phyloP scores from a whole-genome alignment of 2,888 invertebrate species.

The Octonoba sinensis region DNA sequence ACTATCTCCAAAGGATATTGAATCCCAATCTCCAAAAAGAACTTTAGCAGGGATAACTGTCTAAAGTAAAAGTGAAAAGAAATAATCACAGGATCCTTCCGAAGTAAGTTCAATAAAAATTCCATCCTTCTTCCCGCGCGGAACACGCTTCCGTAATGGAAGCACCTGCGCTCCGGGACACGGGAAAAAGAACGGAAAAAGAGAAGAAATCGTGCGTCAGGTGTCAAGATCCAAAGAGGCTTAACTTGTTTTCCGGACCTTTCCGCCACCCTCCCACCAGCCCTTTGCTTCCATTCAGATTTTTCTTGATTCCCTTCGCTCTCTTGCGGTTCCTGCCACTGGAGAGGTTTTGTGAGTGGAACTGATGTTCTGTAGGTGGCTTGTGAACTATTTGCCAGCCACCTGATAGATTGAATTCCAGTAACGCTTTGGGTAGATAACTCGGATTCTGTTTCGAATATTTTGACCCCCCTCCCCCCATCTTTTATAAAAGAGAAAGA shows the following conservation, averaged over 20 bases:
- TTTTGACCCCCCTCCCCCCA: too few species aligned
- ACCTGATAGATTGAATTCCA: too few species aligned
- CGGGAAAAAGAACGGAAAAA: slow-evolving; percentile 33
- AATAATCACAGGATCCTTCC: slow-evolving; percentile 55
- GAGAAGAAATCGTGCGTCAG: slow-evolving; percentile 48
- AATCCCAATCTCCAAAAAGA: background rate
- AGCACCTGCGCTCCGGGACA: slow-evolving; percentile 58
- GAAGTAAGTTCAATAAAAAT: slow-evolving; percentile 42
- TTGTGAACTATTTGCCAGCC: too few species aligned
- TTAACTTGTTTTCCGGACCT: slow-evolving; percentile 60
- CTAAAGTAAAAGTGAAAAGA: slow-evolving; percentile 3
- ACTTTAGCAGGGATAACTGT: background rate
- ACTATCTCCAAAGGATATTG: too few species aligned
- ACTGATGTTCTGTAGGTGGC: too few species aligned
- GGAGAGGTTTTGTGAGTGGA: background rate
- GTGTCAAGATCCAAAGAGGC: slow-evolving; percentile 61
- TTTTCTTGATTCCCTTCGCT: slow-evolving; percentile 39
- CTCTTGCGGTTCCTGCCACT: background rate
- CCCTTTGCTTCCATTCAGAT: slow-evolving; percentile 44
- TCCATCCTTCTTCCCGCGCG: slow-evolving; percentile 30
- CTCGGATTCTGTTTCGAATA: too few species aligned
- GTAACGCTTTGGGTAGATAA: too few species aligned
- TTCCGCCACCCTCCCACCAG: slow-evolving; percentile 37
- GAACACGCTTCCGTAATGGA: slow-evolving; percentile 59
- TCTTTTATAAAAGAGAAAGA: too few species aligned